Percentiles rank a stretch among this genome's conserved stretches.
Conservation (phyloP, 37 sponge, comb jelly and placozoan genomes). For the Spongilla lacustris region DNA sequence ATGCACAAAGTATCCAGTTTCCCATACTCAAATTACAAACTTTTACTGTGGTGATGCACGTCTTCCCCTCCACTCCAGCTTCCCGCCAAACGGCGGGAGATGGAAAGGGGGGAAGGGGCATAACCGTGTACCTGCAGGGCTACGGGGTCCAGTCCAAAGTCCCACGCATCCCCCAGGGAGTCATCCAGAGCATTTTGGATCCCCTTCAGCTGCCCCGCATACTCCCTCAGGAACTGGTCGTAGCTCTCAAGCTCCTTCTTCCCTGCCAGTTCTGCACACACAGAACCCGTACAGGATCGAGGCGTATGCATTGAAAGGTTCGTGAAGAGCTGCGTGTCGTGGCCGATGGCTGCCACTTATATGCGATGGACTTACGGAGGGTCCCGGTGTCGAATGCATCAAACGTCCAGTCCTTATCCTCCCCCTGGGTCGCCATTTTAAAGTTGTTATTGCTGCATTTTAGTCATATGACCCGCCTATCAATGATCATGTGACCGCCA, state of each 20-base stretch:
- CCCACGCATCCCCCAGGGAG: conserved; percentile 84
- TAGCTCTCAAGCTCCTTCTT: conserved; percentile 73
- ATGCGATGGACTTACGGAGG: conserved; percentile 53
- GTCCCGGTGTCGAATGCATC: conserved; percentile 80
- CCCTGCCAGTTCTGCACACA: conserved; percentile 63
- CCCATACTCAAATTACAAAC: not conserved
- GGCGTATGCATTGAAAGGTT: not conserved
- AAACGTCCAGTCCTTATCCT: conserved; percentile 71
- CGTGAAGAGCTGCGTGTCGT: too few relatives aligned
- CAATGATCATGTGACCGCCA: conserved; percentile 16
- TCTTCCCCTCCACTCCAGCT: too few relatives aligned
- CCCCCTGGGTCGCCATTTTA: conserved; percentile 48
- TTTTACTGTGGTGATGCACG: too few relatives aligned
- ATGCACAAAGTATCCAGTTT: not conserved
- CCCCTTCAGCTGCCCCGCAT: conserved; percentile 70
- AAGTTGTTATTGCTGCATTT: not conserved
- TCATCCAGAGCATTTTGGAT: conserved; percentile 84
- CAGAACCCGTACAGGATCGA: not conserved
- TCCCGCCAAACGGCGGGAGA: too few relatives aligned
- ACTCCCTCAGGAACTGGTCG: conserved; percentile 70
- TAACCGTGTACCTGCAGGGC: conserved; percentile 78
- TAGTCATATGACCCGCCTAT: not conserved
- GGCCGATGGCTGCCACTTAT: not conserved
- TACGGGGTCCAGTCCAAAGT: conserved; percentile 87
- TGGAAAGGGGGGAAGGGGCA: not conserved